Evolutionary conservation across 2,888 invertebrate species (phyloP), one percentile per base, ranked within the genome.

Genomic region (Gryllus longicercus): DNA sequence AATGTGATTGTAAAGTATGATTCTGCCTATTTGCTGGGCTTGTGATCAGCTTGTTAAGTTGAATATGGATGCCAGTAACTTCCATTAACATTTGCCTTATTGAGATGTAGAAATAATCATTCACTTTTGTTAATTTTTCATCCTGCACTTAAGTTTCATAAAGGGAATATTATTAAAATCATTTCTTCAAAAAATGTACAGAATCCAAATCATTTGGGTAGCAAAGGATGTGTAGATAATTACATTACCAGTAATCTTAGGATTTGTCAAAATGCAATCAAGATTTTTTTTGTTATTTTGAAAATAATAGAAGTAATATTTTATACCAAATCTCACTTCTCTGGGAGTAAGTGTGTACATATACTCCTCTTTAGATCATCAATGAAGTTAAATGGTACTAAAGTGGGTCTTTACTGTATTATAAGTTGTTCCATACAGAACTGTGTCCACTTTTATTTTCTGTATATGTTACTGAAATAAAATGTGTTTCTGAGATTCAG

Each of bases 381-480:
- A 63, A 18, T n/a, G n/a, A 63, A 63, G 63, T 63, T 16, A 14
- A 63, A 63, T 63, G 63, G 63, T 63, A 63, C 63, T 63, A 63
- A 63, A 63, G 63, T 63, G 63, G 63, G 63, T 63, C 63, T 18
- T 63, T 63, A 18, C 63, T 63, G 14, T 63, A n/a, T 63, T 63
- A n/a, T 18, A 63, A n/a, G 14, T 63, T 63, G 63, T 63, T 63
- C 63, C 63, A 63, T 63, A 38, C 38, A 63, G 63, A 63, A 63
- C n/a, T 14, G n/a, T 63, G 63, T 63, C 63, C 63, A 63, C 63
- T n/a, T 63, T 63, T 63, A 63, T 63, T 63, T 63, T 63, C 16
- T 63, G 63, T 63, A 63, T 63, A 63, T 63, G 63, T 63, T 63
- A 63, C 63, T 63, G 63, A 63, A 63, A 63, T 63, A 63, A 63